phyloP scores from a whole-genome alignment of 2,113 vertebrate genomes.

The Rhea americana region DNA sequence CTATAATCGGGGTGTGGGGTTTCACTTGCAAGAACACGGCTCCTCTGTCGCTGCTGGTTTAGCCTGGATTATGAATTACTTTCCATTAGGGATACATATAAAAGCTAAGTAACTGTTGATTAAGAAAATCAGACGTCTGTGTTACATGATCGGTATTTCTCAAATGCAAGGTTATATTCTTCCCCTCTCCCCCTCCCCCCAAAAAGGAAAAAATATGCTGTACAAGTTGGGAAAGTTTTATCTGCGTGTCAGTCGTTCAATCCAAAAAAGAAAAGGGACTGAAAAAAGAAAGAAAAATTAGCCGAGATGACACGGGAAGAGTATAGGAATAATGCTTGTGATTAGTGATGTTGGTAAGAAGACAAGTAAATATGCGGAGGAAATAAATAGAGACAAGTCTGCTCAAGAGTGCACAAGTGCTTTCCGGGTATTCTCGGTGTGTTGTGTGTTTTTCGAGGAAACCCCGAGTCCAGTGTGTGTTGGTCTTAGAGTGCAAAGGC shows the following conservation, averaged over 20 bases:
- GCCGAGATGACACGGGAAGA: fast-evolving
- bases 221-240: constrained; percentile 4
- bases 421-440: neutral
- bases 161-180: neutral
- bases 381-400: fast-evolving
- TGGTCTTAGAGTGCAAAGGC: neutral
- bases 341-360: fast-evolving
- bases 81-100: neutral
- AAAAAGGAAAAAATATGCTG: neutral
- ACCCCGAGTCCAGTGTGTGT: fast-evolving
- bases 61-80: neutral
- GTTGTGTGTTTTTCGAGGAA: fast-evolving
- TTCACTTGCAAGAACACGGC: neutral
- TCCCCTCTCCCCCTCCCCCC: fast-evolving
- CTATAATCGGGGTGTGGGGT: neutral
- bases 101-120: neutral
- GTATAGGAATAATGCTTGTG: neutral
- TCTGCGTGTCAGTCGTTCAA: neutral
- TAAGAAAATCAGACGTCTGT: neutral
- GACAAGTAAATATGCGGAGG: neutral
- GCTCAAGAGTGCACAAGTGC: neutral
- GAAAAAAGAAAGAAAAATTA: neutral
- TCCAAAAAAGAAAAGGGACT: fast-evolving
- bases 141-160: neutral
- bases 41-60: neutral